These are phyloP conservation scores for Scrobipalpa costella DNA, from an alignment of 2,888 invertebrate species.

Conservation along the genomic window DNA sequence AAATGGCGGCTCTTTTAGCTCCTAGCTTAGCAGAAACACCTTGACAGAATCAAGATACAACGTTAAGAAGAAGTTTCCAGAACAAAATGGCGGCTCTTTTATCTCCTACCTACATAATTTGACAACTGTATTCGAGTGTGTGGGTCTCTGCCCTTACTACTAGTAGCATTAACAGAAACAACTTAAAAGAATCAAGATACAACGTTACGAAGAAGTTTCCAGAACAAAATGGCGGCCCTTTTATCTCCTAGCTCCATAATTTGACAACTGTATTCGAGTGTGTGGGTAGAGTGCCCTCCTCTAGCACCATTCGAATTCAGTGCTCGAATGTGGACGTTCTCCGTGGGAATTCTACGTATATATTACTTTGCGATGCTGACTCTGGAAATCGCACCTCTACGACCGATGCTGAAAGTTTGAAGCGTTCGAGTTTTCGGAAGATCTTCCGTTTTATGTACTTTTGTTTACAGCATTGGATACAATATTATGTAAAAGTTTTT, in stretches of 20 bases:
- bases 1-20: too few species aligned
- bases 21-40: conserved; percentile 45
- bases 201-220: background rate
- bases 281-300: conserved; percentile 82
- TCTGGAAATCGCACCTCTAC: background rate
- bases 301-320: conserved; percentile 88
- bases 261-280: conserved; percentile 85
- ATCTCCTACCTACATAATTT: too few species aligned
- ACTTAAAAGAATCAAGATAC: background rate
- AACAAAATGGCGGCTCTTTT: too few species aligned
- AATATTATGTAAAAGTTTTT: too few species aligned
- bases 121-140: too few species aligned
- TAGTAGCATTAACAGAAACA: too few species aligned
- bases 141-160: too few species aligned
- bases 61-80: too few species aligned
- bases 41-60: too few species aligned
- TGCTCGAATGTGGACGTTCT: conserved; percentile 71
- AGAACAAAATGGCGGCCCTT: background rate
- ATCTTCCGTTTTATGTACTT: background rate
- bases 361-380: too few species aligned
- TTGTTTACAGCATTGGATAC: background rate
- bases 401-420: background rate
- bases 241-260: conserved; percentile 51
- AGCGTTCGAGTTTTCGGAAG: background rate
- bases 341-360: too few species aligned